phyloP scores from a whole-genome alignment of 23 tunicate genomes.

The Oikopleura dioica region DNA sequence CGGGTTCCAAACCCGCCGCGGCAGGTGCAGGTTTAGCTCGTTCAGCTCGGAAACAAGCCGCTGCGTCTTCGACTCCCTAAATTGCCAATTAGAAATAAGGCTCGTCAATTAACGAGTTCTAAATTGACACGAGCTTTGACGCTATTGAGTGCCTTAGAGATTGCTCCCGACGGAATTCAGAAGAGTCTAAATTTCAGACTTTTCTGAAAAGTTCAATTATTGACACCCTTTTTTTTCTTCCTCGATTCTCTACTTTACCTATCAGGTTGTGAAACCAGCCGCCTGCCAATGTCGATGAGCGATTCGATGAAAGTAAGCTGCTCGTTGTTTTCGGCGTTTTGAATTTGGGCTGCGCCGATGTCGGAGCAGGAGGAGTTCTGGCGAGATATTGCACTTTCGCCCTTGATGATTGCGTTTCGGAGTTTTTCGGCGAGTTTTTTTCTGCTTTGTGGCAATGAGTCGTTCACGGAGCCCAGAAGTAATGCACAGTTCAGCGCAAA shows the following conservation, averaged over 20 bases:
- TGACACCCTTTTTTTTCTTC: too few relatives aligned
- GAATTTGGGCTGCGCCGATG: not conserved
- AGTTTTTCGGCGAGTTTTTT: conserved; percentile 49
- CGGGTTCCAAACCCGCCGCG: conserved; percentile 94
- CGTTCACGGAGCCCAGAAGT: conserved; percentile 50
- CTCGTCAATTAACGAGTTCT: too few relatives aligned
- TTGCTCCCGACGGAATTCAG: not conserved
- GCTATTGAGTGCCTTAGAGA: not conserved
- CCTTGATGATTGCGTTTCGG: not conserved
- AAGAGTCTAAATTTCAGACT: not conserved
- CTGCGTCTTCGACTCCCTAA: too few relatives aligned
- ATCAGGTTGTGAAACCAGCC: conserved; percentile 69
- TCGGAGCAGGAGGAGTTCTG: not conserved
- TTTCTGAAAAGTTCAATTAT: too few relatives aligned
- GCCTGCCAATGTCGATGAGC: conserved; percentile 58
- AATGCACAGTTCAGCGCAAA: conserved; percentile 80
- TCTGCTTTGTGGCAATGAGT: conserved; percentile 57
- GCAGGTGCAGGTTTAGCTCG: conserved; percentile 60
- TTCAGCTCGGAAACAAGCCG: conserved; percentile 82
- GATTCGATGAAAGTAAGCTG: conserved; percentile 36
- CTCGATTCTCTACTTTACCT: conserved; percentile 79
- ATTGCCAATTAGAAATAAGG: too few relatives aligned
- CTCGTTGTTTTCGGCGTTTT: not conserved
- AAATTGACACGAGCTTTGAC: not conserved
- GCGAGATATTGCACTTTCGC: conserved; percentile 14